phyloP scores from a whole-genome alignment of 2,888 invertebrate species.

The Sphaeridia pumilis region DNA sequence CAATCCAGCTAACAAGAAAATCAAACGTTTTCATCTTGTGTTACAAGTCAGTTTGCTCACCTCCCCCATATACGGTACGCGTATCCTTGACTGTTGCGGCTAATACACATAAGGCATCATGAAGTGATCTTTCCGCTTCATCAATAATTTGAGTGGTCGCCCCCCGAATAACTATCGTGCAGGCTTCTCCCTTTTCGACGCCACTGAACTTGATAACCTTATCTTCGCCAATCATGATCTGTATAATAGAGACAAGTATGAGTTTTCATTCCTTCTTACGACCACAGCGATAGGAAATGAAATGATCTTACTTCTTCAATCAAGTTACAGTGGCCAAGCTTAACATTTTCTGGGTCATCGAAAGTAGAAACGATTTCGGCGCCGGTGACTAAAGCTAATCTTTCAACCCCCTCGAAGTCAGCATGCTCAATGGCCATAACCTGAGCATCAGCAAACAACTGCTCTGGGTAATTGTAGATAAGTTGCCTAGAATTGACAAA shows the following conservation, averaged over 20 bases:
- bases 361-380: slow-evolving; percentile 99
- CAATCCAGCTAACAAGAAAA: not conserved
- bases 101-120: slow-evolving; percentile 95
- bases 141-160: slow-evolving; percentile 97
- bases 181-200: slow-evolving; percentile 89
- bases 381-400: slow-evolving; percentile 90
- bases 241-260: slow-evolving; percentile 8
- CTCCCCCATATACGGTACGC: slow-evolving; percentile 81
- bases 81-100: slow-evolving; percentile 90
- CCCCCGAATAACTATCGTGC: slow-evolving; percentile 91
- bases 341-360: slow-evolving; percentile 80
- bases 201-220: slow-evolving; percentile 87
- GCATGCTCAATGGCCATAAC: slow-evolving; percentile 99
- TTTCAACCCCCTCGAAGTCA: slow-evolving; percentile 98
- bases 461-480: slow-evolving; percentile 99
- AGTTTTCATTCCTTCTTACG: not conserved
- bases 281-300: slow-evolving; percentile 62
- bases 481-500: slow-evolving; percentile 56
- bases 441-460: slow-evolving; percentile 94
- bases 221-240: slow-evolving; percentile 96
- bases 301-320: slow-evolving; percentile 92
- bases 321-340: slow-evolving; percentile 82
- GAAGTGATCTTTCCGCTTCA: slow-evolving; percentile 94
- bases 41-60: slow-evolving; percentile 41
- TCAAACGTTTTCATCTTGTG: slow-evolving; percentile 5